These are phyloP conservation scores for Apteryx mantelli DNA, from an alignment of 2,113 vertebrate species.

Conservation along the genomic window DNA sequence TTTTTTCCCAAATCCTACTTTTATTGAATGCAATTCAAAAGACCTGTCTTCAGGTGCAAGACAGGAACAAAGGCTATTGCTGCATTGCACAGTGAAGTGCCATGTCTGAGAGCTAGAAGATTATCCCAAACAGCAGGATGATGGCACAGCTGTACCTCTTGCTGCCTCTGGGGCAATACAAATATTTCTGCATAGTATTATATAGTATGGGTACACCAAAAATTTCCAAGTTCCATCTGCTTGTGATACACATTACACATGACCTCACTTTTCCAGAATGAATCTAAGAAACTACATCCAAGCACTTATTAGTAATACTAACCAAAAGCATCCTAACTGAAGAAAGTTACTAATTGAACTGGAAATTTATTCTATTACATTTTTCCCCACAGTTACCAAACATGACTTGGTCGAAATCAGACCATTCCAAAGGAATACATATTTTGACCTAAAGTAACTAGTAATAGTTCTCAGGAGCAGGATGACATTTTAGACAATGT, in stretches of 20 bases:
- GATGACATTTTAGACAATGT: neutral
- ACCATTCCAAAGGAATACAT: neutral
- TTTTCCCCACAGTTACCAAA: neutral
- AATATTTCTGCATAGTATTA: neutral
- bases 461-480: neutral
- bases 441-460: neutral
- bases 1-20: neutral
- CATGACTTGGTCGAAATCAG: neutral
- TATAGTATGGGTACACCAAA: neutral
- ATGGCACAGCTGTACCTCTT: neutral
- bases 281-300: neutral
- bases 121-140: neutral
- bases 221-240: neutral
- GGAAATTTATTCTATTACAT: neutral
- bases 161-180: neutral
- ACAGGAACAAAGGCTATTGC: neutral
- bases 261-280: neutral
- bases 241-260: neutral
- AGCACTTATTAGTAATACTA: neutral
- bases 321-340: neutral
- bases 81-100: fast-evolving
- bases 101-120: neutral
- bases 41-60: neutral
- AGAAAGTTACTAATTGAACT: neutral
- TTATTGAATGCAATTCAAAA: neutral